phyloP scores from a whole-genome alignment of 2,113 vertebrate genomes.

The Bubo scandiacus region DNA sequence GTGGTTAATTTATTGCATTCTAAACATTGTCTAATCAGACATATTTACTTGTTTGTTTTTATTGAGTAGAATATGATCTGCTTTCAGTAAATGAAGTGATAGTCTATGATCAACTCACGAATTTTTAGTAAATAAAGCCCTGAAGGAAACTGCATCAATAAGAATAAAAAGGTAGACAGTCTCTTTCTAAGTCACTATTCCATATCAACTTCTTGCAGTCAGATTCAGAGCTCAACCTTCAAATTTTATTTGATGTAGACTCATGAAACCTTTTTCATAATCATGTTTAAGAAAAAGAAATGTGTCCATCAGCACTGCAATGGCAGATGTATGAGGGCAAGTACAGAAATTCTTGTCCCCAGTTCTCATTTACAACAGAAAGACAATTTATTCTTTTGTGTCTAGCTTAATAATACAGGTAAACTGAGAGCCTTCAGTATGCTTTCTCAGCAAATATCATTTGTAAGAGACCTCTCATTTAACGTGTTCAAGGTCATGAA shows the following conservation, averaged over 20 bases:
- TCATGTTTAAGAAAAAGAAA: not conserved
- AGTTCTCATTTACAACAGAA: not conserved
- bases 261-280: not conserved
- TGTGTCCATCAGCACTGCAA: not conserved
- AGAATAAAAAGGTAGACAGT: not conserved
- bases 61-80: not conserved
- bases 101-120: not conserved
- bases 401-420: not conserved
- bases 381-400: not conserved
- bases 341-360: not conserved
- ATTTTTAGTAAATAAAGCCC: not conserved
- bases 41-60: not conserved
- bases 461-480: not conserved
- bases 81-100: not conserved
- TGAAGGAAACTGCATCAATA: not conserved
- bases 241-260: not conserved
- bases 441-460: not conserved
- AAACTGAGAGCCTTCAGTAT: not conserved
- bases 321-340: not conserved
- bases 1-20: not conserved
- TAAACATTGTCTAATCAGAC: not conserved
- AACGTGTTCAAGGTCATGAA: not conserved
- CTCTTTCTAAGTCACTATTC: not conserved
- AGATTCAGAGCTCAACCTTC: not conserved
- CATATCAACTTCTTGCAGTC: not conserved